Evolutionary conservation across 2,888 invertebrate species (phyloP).

Genomic region (Adineta ricciae): DNA sequence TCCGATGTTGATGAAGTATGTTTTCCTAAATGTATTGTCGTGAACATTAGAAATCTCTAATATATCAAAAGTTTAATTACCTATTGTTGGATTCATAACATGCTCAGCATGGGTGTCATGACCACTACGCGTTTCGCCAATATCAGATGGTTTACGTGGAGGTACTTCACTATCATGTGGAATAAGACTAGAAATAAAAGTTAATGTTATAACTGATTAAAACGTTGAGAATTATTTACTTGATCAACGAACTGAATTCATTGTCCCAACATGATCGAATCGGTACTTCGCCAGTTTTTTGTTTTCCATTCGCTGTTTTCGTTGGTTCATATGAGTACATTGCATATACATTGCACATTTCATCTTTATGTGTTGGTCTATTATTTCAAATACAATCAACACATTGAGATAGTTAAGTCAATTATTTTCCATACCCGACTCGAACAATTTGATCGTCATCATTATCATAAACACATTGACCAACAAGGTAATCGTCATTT

Average conservation of each 20-base stretch:
- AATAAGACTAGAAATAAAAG: not conserved
- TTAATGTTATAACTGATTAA: not conserved
- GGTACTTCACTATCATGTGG: not conserved
- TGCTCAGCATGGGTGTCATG: conserved; percentile 17
- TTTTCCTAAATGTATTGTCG: not conserved
- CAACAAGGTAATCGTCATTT: conserved; percentile 30
- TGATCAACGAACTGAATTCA: not conserved
- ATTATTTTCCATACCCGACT: not conserved
- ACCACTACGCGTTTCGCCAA: not conserved
- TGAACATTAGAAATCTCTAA: no score
- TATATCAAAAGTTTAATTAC: not conserved
- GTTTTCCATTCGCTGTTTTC: not conserved
- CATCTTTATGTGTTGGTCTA: conserved; percentile 43
- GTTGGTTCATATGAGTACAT: conserved; percentile 43
- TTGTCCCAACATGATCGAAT: conserved; percentile 20
- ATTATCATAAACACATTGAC: conserved; percentile 32
- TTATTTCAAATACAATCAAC: no score
- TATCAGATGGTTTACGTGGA: conserved; percentile 11
- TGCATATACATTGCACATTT: conserved; percentile 51
- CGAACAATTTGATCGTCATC: conserved; percentile 22
- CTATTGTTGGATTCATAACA: not conserved
- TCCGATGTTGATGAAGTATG: not conserved
- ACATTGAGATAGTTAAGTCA: no score
- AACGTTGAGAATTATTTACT: not conserved
- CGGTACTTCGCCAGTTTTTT: not conserved